Evolutionary conservation across 2,888 invertebrate species (phyloP), one percentile per base, ranked within the genome.

Genomic region (Eugnorisma glareosa): DNA sequence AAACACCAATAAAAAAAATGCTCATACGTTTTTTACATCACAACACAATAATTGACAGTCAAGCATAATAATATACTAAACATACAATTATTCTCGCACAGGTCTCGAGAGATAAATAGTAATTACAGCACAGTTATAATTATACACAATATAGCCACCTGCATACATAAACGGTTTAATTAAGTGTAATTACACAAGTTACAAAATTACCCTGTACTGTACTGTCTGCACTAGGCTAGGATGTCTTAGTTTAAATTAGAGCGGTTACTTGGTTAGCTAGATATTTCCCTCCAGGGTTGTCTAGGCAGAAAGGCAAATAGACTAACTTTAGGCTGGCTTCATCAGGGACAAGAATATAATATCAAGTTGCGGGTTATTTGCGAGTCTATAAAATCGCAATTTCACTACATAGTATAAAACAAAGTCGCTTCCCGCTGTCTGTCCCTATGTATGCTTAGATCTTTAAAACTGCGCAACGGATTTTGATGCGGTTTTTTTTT

Each of bases 131-230:
- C 31, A 76, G 43, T 74, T 74, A 81, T 67, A 28, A 57, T 81
- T 75, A 37, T 61, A 75, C n/a, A 31, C 51, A 64, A 64, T 37
- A 75, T 24, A 81, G 54, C 45, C 61, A 31, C 63, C 10, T 82
- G 64, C 40, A 67, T 35, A 57, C 48, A 35, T 54, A 76, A 76
- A 48, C 35, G 77, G 54, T 68, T 74, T 82, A 67, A 68, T 82
- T 61, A 82, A 70, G 51, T 69, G 15, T 82, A 61, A 82, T 67
- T 77, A 77, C 18, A 61, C 59, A 54, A 77, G 66, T 83, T 59
- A 48, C 48, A 81, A 61, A 77, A 77, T 54, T 76, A 54, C 68
- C 21, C n/a, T 43, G 35, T 18, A 35, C 35, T 24, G 18, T 43
- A n/a, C 59, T 59, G 40, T 68, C 24, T 73, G 43, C 54, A 15